Conservation (phyloP, 2,113 vertebrate species). For the Cyprinodon brontotheroides region DNA sequence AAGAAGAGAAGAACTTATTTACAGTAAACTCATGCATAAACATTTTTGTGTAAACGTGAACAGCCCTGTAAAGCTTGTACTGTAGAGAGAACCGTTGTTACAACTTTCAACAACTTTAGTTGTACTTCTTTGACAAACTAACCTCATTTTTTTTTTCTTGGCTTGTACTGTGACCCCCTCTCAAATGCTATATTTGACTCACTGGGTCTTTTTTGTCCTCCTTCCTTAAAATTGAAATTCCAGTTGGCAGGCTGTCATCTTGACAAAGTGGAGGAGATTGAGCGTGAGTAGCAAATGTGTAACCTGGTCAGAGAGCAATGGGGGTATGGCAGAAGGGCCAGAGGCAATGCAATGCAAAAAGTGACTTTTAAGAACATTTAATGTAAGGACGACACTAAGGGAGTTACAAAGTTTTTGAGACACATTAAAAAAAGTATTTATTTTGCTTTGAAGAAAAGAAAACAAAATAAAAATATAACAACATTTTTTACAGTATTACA, state of each 20-base stretch:
- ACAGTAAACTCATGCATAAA: too few species aligned
- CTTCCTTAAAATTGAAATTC: constrained; percentile 1
- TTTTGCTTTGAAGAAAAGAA: neutral
- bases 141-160: too few species aligned
- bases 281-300: neutral
- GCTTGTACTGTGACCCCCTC: neutral
- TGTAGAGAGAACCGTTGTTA: too few species aligned
- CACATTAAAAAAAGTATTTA: neutral
- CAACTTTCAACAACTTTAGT: too few species aligned
- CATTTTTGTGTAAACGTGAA: too few species aligned
- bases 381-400: neutral
- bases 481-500: too few species aligned
- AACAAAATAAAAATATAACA: neutral
- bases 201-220: neutral
- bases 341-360: neutral
- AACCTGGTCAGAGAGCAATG: neutral
- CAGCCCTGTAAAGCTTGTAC: too few species aligned
- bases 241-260: constrained; percentile 1
- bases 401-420: neutral
- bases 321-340: neutral
- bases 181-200: neutral
- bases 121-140: too few species aligned
- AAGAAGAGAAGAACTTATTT: too few species aligned
- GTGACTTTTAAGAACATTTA: neutral
- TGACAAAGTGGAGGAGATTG: constrained; percentile 9